These are phyloP conservation scores for Goniozus legneri DNA, from an alignment of 1,140 invertebrate genomes.

Conservation along the genomic window DNA sequence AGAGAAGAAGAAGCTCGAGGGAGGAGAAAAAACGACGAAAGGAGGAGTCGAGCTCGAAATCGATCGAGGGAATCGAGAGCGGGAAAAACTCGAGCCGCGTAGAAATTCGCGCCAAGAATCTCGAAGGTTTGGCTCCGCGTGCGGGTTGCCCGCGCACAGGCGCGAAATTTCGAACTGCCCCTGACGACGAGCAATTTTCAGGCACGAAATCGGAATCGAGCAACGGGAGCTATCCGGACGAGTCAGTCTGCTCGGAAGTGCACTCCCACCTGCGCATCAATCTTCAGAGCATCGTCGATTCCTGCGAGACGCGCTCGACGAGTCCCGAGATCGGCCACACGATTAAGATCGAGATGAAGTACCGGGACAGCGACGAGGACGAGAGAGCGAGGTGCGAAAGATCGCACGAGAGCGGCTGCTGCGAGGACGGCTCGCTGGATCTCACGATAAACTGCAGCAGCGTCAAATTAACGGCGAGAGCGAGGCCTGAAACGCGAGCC, in stretches of 20 bases:
- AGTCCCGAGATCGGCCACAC: slow-evolving; percentile 46
- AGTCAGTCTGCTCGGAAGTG: slow-evolving; percentile 38
- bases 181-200: too few relatives aligned
- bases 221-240: slow-evolving; percentile 9
- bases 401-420: slow-evolving; percentile 20
- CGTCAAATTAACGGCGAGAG: slow-evolving; percentile 36
- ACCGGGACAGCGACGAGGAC: slow-evolving; percentile 17
- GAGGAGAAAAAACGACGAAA: slow-evolving; percentile 11
- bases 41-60: slow-evolving; percentile 15
- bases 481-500: slow-evolving; percentile 29
- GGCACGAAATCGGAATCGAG: not conserved
- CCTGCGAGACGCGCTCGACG: slow-evolving; percentile 21
- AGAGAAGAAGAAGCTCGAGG: slow-evolving; percentile 5
- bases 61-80: slow-evolving; percentile 19
- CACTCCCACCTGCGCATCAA: slow-evolving; percentile 32
- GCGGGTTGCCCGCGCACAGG: too few relatives aligned
- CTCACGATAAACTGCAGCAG: slow-evolving; percentile 44
- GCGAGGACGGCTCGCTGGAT: slow-evolving; percentile 36
- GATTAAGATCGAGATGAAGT: slow-evolving; percentile 45
- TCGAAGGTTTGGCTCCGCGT: slow-evolving; percentile 35
- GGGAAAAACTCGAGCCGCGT: slow-evolving; percentile 22
- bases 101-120: slow-evolving; percentile 31
- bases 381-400: slow-evolving; percentile 3
- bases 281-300: slow-evolving; percentile 31
- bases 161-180: too few relatives aligned